Evolutionary conservation across 2,797 vertebrate species (phyloP).

Genomic region (Salmo trutta): DNA sequence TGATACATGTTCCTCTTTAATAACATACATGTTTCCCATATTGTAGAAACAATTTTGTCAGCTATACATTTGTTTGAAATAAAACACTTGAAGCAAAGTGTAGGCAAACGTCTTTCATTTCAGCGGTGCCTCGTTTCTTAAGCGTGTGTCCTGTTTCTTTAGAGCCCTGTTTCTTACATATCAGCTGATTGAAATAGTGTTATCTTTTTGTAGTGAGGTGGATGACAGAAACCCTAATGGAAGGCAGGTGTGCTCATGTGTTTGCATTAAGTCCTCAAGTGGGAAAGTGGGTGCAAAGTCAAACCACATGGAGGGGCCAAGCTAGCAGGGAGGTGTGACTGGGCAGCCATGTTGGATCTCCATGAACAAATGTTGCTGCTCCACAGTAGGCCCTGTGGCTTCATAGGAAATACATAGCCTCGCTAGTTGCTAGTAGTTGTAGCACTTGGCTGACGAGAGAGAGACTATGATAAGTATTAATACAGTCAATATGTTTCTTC

Average conservation of each 20-base stretch:
- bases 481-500: background rate
- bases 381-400: background rate
- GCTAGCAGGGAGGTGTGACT: slow-evolving; percentile 84
- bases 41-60: background rate
- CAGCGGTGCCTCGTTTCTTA: background rate
- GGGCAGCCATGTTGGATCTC: slow-evolving; percentile 49
- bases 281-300: slow-evolving; percentile 97
- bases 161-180: slow-evolving; percentile 35
- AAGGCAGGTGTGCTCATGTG: slow-evolving; percentile 88
- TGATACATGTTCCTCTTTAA: background rate
- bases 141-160: background rate
- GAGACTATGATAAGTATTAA: background rate
- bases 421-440: background rate
- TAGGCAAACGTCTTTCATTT: background rate
- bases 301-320: slow-evolving; percentile 90
- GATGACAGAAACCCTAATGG: slow-evolving; percentile 78
- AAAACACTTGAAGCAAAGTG: background rate
- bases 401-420: background rate
- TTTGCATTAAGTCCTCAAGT: slow-evolving; percentile 89
- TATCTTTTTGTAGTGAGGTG: slow-evolving; percentile 66
- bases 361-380: slow-evolving; percentile 35
- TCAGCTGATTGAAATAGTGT: slow-evolving; percentile 78
- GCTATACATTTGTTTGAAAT: background rate
- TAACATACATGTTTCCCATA: background rate
- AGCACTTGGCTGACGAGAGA: background rate